Base-by-base conservation (phyloP, 1,140 invertebrate genomes). In the Drosophila burlai region DNA sequence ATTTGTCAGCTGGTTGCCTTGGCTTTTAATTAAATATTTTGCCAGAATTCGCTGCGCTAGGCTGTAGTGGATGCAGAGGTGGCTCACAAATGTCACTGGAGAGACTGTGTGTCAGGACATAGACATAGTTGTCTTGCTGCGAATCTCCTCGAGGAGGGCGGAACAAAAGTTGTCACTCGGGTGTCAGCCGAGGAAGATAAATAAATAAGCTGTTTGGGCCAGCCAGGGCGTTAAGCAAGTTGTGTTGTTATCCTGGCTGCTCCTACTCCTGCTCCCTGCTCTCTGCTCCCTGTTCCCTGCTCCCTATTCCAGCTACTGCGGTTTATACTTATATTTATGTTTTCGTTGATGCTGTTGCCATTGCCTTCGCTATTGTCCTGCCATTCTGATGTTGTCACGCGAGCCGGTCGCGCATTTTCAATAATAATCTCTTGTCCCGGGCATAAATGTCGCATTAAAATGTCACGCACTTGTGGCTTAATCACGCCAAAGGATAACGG, bases 401-500 rank as follows among this genome's bases (percentile, higher is more conserved):
- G 59, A 61, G 47, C 55, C 49, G 54, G 45, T 34, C 47, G 80
- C 77, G 84, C 83, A 80, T 84, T 90, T 84, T 84, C 85, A 84
- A 84, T 82, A 90, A 82, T 89, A 89, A 89, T 89, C 85, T 89
- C 85, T 85, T 89, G 85, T 89, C 85, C 83, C 59, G 69, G 81
- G 81, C 85, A 90, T 89, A 89, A 89, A 90, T 89, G 85, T 89
- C 85, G 85, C 85, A 89, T 89, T 89, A 90, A 89, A 89, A 81
- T 89, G 85, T 89, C 85, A 89, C 85, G 85, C 85, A 89, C 85
- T 89, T 85, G 85, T 89, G 81, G 81, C 85, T 89, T 89, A 89
- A 89, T 89, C 85, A 89, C 81, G 85, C 85, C 79, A 81, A 87
- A 90, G 85, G 85, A 90, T 90, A 90, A 83, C 72, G 75, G 46